Evolutionary conservation across 2,113 vertebrate species (phyloP).

Genomic region (Melanerpes aurifrons): DNA sequence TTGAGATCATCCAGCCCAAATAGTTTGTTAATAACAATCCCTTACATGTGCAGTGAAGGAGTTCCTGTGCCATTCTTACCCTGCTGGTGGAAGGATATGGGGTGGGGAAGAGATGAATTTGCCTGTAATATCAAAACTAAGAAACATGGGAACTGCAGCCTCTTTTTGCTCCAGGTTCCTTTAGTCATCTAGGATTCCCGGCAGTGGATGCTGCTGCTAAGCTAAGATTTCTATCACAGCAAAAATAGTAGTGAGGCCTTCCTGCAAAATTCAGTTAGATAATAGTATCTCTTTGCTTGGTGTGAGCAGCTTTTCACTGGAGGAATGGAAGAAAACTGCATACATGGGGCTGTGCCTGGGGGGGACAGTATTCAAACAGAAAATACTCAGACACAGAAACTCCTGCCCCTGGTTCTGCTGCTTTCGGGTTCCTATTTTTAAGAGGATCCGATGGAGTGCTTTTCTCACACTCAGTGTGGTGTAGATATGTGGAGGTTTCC

Average conservation of each 20-base stretch:
- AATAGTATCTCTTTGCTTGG: background rate
- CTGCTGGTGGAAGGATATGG: background rate
- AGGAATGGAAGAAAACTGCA: background rate
- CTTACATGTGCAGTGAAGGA: background rate
- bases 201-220: background rate
- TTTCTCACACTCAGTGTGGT: background rate
- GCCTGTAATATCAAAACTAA: background rate
- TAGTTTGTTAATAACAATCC: constrained; percentile 10
- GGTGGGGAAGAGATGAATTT: background rate
- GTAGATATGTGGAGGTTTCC: background rate
- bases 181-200: background rate
- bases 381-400: background rate
- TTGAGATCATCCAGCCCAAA: background rate
- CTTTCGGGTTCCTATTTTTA: constrained; percentile 5
- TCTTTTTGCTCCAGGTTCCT: background rate
- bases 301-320: background rate
- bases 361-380: background rate
- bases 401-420: fast-evolving
- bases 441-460: background rate
- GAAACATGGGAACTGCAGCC: background rate
- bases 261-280: background rate
- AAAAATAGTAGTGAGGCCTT: background rate
- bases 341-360: background rate
- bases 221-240: background rate
- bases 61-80: background rate